These are phyloP conservation scores for Ptilonorhynchus violaceus DNA, from an alignment of 2,113 vertebrate species.

Conservation along the genomic window DNA sequence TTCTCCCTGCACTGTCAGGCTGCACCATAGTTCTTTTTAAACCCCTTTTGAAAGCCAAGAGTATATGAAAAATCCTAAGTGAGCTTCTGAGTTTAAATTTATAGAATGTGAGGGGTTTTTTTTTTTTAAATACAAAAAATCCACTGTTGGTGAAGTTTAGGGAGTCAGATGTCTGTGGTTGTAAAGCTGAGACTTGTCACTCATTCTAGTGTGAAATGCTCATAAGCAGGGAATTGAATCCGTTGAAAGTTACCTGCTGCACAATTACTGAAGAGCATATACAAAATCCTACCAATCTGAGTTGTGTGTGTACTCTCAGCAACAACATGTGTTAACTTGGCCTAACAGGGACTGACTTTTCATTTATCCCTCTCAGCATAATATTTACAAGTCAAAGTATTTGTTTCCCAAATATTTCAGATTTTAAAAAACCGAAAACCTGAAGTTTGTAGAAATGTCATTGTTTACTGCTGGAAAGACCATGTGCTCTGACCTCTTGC, in stretches of 20 bases:
- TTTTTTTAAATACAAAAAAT: neutral
- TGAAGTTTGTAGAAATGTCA: neutral
- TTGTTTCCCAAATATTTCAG: neutral
- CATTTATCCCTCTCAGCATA: neutral
- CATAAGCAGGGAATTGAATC: neutral
- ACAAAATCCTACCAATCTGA: neutral
- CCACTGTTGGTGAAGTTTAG: neutral
- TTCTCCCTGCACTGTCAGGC: neutral
- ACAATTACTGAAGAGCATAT: neutral
- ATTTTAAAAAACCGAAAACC: neutral
- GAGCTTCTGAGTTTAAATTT: neutral
- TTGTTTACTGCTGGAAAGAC: neutral
- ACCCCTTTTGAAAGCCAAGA: neutral
- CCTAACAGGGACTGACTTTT: neutral
- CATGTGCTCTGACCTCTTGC: neutral
- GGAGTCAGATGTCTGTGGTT: neutral
- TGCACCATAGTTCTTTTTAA: neutral
- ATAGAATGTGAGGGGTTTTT: neutral
- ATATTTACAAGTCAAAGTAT: neutral
- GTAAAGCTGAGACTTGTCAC: neutral
- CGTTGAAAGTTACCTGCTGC: neutral
- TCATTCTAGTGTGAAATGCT: neutral
- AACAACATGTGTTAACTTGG: neutral
- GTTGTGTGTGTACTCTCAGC: neutral
- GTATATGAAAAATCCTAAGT: neutral